Evolutionary conservation across 1,140 invertebrate species (phyloP).

Genomic region (Colletes gigas): DNA sequence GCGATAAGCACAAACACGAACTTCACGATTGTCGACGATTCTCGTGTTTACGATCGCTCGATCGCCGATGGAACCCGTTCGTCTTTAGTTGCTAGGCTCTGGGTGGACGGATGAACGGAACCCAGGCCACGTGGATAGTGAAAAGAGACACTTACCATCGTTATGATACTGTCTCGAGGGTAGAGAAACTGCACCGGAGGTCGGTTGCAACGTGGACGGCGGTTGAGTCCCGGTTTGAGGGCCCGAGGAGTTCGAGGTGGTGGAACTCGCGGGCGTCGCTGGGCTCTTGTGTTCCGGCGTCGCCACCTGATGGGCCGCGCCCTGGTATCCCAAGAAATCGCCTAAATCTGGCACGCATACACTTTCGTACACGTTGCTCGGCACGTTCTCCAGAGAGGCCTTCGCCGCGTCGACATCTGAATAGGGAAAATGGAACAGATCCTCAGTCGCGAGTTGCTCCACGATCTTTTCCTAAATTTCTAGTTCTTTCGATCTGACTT

Average conservation of each 20-base stretch:
- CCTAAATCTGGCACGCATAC: constrained; percentile 90
- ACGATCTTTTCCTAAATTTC: background rate
- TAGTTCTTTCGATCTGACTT: background rate
- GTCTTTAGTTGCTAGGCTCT: no score
- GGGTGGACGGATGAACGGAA: no score
- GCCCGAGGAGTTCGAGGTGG: constrained; percentile 73
- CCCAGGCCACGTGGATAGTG: constrained; percentile 23
- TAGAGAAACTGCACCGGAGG: constrained; percentile 57
- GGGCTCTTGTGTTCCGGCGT: constrained; percentile 78
- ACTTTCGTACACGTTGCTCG: constrained; percentile 87
- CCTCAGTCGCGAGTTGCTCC: constrained; percentile 38
- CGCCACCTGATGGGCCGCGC: constrained; percentile 72
- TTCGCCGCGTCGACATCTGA: constrained; percentile 87
- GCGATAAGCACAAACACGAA: no score
- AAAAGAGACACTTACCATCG: constrained; percentile 74
- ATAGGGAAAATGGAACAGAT: constrained; percentile 70
- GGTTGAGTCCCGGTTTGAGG: constrained; percentile 54
- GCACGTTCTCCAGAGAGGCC: constrained; percentile 84
- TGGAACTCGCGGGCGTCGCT: constrained; percentile 74
- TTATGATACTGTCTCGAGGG: constrained; percentile 76
- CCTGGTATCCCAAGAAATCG: constrained; percentile 85
- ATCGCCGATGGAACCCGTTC: no score
- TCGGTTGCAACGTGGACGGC: constrained; percentile 57
- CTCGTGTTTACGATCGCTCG: no score
- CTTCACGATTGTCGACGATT: no score